Evolutionary conservation across 2,888 invertebrate species (phyloP), one percentile per base, ranked within the genome.

Genomic region (Allophyes oxyacanthae): DNA sequence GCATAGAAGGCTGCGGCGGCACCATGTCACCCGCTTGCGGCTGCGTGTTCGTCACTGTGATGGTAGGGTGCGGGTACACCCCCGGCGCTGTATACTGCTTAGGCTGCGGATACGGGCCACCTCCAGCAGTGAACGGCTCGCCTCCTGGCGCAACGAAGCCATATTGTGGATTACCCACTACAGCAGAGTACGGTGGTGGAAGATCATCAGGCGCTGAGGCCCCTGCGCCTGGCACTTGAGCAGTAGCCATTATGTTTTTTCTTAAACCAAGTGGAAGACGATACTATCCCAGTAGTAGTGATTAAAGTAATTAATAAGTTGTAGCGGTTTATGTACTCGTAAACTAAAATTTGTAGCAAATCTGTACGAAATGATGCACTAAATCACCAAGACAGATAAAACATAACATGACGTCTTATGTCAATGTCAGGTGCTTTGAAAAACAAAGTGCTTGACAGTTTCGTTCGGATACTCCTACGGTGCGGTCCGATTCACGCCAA

Each of bases 171-270:
- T 89, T 92, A 6, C 90, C 88, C 9, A 94, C 90, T 3, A 94
- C 93, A 14, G 91, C 84, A 1, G 93, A 89, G 72, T 94, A 94
- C 2, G 94, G 93, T 25, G 94, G 94, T 15, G 94, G 94, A 66
- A 92, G 86, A 84, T 94, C 94, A 64, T 89, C 88, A 40, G 88
- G 83, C 36, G 86, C 89, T 53, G 84, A 77, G 54, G 90, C 81
- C 42, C 75, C 77, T 59, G 66, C 64, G 71, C 69, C 81, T 28
- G 86, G 78, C 51, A 81, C 85, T 75, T 83, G 81, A 66, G 73
- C 79, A 67, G 76, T 85, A 56, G 89, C 84, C 92, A 92, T 92
- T 75, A 34, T 44, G 36, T 25, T 42, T 36, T 48, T 25, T 28
- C 15, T 46, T 13, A 36, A 43, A 11, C 3, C 32, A 26, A 56